Base-by-base conservation (phyloP, 2,888 invertebrate genomes). In the Neelides folsomi region DNA sequence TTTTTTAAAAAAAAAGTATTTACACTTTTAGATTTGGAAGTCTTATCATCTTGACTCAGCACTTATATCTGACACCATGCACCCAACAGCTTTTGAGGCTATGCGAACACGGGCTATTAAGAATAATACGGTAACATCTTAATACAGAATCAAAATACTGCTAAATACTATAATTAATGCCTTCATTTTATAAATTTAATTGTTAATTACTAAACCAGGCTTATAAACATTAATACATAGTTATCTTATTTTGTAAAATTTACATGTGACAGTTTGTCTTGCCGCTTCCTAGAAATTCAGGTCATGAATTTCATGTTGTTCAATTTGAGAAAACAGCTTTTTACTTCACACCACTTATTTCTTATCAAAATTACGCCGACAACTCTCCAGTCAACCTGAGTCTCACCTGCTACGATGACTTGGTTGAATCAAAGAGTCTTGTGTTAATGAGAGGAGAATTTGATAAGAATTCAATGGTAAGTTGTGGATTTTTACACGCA, bases 381-480 rank as follows among this genome's bases (percentile, higher is more conserved):
- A 87, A 88, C 71, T 85, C 89, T 0, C 88, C 89, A 0, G 88
- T 88, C 69, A 87, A 87, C 68, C 73, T 90, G 20, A 84, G 82
- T 1, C 74, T 89, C 66, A 77, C 79, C 1, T 83, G 88, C 69
- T 90, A 84, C 65, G 78, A 79, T 0, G 89, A 90, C 67, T 73
- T 86, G 2, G 71, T 72, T 60, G 73, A 77, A 7, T 75, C 76
- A 41, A 86, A 86, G 68, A 82, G 79, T 4, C 73, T 89, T 40
- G 77, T 90, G 10, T 72, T 90, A 37, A 86, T 90, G 86, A 76
- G 82, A 39, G 90, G 89, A 13, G 87, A 89, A 69, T 89, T 79
- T 68, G 87, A 90, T 67, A 79, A 77, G 66, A 83, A 86, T 70
- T 79, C 82, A 0, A 69, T 88, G 57, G 67, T 68, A 62, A 60